Evolutionary conservation across 2,113 vertebrate genomes (phyloP).

Genomic region (Dryoscopus gambensis): DNA sequence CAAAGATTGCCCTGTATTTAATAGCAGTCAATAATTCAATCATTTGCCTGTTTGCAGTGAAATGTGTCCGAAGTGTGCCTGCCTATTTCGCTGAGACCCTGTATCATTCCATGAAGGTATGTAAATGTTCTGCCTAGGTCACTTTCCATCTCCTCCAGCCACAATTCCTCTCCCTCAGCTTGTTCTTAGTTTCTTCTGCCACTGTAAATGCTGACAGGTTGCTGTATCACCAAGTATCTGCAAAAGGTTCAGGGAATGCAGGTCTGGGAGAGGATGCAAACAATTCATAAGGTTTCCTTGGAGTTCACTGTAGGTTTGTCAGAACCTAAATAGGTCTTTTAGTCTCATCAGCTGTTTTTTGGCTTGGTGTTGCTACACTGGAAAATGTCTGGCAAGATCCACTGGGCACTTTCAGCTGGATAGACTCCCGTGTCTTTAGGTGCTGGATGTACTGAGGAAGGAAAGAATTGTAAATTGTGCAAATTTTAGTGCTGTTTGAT

Average conservation of each 20-base stretch:
- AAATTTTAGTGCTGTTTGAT: neutral
- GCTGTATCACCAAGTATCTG: neutral
- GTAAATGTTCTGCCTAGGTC: neutral
- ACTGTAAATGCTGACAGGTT: neutral
- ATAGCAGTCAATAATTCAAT: neutral
- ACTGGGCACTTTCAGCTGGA: neutral
- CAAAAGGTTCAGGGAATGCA: neutral
- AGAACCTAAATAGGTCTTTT: neutral
- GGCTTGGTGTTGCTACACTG: neutral
- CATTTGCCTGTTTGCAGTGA: slow-evolving; percentile 74
- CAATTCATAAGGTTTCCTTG: neutral
- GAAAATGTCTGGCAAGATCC: neutral
- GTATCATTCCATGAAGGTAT: slow-evolving; percentile 88
- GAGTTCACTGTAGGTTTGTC: neutral
- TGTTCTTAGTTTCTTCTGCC: neutral
- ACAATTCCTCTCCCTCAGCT: neutral
- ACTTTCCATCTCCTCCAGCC: neutral
- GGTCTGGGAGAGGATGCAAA: neutral
- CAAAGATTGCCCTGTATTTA: neutral
- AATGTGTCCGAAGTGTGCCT: slow-evolving; percentile 84
- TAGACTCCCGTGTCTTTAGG: neutral
- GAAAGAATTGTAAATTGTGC: neutral
- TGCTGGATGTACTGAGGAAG: neutral
- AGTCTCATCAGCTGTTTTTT: neutral
- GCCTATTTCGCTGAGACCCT: slow-evolving; percentile 87